Conservation (phyloP, 2,888 invertebrate species). For the Yponomeuta sedellus region DNA sequence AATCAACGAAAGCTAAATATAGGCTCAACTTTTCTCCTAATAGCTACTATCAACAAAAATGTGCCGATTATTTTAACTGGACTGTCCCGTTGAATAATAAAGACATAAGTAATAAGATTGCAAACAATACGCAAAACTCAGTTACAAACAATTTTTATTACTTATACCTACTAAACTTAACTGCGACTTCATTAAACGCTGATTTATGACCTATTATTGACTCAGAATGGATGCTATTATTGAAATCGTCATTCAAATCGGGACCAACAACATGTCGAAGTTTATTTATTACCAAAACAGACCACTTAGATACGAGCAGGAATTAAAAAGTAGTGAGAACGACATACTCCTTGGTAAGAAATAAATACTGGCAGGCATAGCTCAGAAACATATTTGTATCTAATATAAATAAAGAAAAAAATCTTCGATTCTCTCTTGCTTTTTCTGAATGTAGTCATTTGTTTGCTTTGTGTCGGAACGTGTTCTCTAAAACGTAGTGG, state of each 20-base stretch:
- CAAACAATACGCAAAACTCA: neutral
- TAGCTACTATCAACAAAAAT: neutral
- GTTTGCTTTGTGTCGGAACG: no score
- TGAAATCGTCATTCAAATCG: neutral
- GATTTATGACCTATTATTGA: neutral
- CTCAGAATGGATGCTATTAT: neutral
- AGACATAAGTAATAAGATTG: neutral
- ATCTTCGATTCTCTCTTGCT: no score
- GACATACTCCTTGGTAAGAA: no score
- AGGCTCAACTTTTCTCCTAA: slow-evolving; percentile 27
- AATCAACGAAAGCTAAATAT: slow-evolving; percentile 68
- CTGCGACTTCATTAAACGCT: neutral
- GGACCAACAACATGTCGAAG: neutral
- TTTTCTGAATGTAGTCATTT: no score
- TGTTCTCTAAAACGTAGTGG: no score
- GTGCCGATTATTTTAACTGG: no score
- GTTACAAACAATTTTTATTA: neutral
- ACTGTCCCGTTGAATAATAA: no score
- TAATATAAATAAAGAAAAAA: no score
- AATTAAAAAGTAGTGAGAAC: no score
- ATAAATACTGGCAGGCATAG: no score
- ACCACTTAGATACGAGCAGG: no score
- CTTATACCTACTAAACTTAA: neutral
- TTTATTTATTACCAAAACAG: neutral
- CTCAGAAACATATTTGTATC: no score